Evolutionary conservation across 2,113 vertebrate species (phyloP), one percentile per base, ranked within the genome.

Genomic region (Psophia crepitans): DNA sequence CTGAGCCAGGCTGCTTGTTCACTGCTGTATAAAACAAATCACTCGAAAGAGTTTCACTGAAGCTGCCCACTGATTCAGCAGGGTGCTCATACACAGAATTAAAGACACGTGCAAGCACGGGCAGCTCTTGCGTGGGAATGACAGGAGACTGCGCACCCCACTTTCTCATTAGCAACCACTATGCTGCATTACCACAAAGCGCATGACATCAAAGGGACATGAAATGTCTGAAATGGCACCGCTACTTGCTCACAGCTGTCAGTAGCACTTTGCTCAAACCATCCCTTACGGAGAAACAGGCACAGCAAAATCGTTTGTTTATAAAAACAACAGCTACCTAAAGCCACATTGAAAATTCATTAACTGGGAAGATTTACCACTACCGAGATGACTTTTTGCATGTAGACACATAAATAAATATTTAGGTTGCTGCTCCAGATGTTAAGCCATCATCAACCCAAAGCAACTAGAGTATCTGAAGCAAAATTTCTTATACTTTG

Each of bases 51-150:
- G 17, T 76, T 83, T 82, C 81, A 18, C 78, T 75, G 77, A 78
- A 87, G 93, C 91, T 96, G 94, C 94, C 91, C 94, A 91, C 96
- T 89, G 89, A 96, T 94, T 87, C 96, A 96, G 96, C 95, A 91
- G 84, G 84, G 91, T 89, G 84, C 77, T 87, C 2, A 1, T 13
- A 84, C 83, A 56, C 60, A 81, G 71, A 84, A 70, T 43, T 43
- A 64, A n/a, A 92, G 84, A 43, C 94, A 96, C 22, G 3, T 71
- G 87, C 5, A 8, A 78, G 84, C 17, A 22, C 56, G 35, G 46
- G 73, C 51, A 75, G 89, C 57, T 81, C 84, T 48, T 3, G 4
- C 26, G 77, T 13, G 4, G 61, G 60, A 76, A 33, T 51, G 89
- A 71, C 87, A 95, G 80, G 84, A 81, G 89, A 46, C 13, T 3